Percentiles rank a stretch among this genome's conserved stretches.
phyloP scores from a whole-genome alignment of 2,113 vertebrate genomes.

The Halichoerus grypus region DNA sequence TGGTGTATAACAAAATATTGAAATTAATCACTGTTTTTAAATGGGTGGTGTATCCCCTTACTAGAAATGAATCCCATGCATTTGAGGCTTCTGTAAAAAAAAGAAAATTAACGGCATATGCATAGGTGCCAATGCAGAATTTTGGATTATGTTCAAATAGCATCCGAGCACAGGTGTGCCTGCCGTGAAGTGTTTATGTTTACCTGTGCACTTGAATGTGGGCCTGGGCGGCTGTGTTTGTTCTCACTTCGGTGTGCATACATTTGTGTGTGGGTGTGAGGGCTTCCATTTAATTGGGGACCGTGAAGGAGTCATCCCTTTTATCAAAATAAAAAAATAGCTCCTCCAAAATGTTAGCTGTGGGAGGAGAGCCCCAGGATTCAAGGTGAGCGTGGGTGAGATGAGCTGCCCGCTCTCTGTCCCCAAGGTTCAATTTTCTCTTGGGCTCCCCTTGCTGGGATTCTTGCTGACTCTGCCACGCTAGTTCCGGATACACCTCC shows the following conservation, averaged over 20 bases:
- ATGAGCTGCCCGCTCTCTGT: rapidly evolving
- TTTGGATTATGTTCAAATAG: slow-evolving; percentile 48
- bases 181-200: slow-evolving; percentile 50
- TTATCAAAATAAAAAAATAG: neutral
- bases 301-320: neutral
- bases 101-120: neutral
- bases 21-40: neutral
- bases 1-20: neutral
- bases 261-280: neutral
- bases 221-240: slow-evolving; percentile 46
- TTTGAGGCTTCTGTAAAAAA: neutral
- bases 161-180: slow-evolving; percentile 58
- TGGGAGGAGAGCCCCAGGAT: neutral
- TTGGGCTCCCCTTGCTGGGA: neutral
- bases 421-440: neutral
- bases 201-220: slow-evolving; percentile 31
- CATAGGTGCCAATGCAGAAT: neutral
- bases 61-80: neutral
- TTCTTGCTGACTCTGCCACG: neutral
- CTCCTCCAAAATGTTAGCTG: neutral
- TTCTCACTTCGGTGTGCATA: neutral
- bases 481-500: neutral
- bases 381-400: rapidly evolving
- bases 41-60: neutral
- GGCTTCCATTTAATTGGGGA: neutral